These are phyloP conservation scores for Hydraecia micacea DNA, from an alignment of 2,888 invertebrate species.

Conservation along the genomic window DNA sequence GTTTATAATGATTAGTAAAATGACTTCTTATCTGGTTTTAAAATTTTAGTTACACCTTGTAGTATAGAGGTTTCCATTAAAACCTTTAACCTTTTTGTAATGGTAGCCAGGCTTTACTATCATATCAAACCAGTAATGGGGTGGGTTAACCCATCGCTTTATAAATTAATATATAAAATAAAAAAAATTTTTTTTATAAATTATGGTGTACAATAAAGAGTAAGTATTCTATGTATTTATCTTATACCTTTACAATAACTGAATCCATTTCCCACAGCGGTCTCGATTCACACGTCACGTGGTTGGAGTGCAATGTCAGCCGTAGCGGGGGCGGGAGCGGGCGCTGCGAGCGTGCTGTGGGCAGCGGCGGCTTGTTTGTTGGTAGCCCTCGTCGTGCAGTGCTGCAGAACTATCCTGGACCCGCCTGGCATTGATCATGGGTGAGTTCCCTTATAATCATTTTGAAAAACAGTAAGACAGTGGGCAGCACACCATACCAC, in stretches of 20 bases:
- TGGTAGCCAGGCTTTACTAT: background rate
- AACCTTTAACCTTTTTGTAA: background rate
- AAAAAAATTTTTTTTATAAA: too few relatives aligned
- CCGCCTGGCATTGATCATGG: slow-evolving; percentile 80
- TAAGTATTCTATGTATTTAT: background rate
- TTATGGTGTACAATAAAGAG: background rate
- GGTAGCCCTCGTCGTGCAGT: slow-evolving; percentile 89
- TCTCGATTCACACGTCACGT: slow-evolving; percentile 91
- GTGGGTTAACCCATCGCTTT: background rate
- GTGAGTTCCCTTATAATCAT: slow-evolving; percentile 57
- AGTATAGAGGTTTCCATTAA: background rate
- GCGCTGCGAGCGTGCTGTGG: slow-evolving; percentile 87
- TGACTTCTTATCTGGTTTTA: too few relatives aligned
- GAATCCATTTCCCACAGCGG: slow-evolving; percentile 79
- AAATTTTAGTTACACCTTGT: background rate
- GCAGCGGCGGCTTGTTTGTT: slow-evolving; percentile 89
- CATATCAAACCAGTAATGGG: background rate
- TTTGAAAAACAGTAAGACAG: background rate
- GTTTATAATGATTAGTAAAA: background rate
- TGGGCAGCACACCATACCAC: background rate
- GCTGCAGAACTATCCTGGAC: slow-evolving; percentile 87
- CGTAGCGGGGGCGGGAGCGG: slow-evolving; percentile 80
- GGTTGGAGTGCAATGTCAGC: slow-evolving; percentile 82
- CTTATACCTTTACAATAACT: slow-evolving; percentile 4
- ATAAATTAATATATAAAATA: too few relatives aligned